Evolutionary conservation across 2,797 vertebrate genomes (phyloP).

Genomic region (Orientallactaga sibirica): DNA sequence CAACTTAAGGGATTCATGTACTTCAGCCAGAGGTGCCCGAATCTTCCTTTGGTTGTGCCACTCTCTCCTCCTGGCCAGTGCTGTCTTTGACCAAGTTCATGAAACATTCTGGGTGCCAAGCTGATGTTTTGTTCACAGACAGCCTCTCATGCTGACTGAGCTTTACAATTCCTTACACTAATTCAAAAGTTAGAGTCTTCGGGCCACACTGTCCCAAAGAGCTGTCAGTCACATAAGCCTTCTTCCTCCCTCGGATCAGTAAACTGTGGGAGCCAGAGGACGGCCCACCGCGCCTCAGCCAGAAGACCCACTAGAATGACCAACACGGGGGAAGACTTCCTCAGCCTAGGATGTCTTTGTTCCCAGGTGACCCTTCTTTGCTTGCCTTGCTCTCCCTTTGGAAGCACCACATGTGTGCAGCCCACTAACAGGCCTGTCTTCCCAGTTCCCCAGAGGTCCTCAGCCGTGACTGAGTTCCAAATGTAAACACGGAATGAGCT

Average conservation of each 20-base stretch:
- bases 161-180: neutral
- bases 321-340: neutral
- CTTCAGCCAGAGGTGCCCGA: neutral
- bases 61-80: neutral
- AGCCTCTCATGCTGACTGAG: neutral
- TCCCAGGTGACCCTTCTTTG: neutral
- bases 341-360: conserved; percentile 17
- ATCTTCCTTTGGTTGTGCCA: neutral
- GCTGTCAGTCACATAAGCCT: neutral
- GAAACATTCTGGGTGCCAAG: neutral
- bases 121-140: neutral
- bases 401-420: neutral
- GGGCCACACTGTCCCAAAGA: neutral
- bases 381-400: conserved; percentile 14
- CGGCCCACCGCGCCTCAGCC: neutral
- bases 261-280: neutral
- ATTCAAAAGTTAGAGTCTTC: neutral
- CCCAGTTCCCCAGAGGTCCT: neutral
- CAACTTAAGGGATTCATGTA: neutral
- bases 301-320: conserved; percentile 19
- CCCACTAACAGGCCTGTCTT: neutral
- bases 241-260: neutral
- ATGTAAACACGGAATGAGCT: neutral
- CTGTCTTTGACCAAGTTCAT: neutral
- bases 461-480: neutral